phyloP scores from a whole-genome alignment of 23 tunicate species.

The Trididemnum nubilum region DNA sequence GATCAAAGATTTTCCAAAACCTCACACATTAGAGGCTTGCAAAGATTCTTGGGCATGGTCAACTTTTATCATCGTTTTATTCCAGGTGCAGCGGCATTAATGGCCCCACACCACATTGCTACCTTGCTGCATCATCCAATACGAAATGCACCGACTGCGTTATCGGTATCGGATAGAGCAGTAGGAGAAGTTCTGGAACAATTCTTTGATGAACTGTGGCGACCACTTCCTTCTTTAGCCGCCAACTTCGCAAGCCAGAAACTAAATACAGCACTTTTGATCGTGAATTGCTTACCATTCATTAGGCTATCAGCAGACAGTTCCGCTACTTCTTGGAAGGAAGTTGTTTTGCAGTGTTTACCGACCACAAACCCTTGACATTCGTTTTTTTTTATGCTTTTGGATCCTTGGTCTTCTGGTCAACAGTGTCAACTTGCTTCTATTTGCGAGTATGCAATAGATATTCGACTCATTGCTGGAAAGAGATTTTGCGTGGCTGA shows the following conservation, averaged over 20 bases:
- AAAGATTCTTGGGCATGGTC: neutral
- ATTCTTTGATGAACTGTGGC: neutral
- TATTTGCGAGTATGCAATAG: conserved; percentile 1
- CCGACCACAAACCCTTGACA: conserved; percentile 20
- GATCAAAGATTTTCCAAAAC: neutral
- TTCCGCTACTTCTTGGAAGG: conserved; percentile 4
- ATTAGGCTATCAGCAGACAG: neutral
- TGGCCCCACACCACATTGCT: neutral
- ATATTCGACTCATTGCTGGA: conserved; percentile 5
- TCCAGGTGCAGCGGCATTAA: neutral
- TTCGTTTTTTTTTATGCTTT: neutral
- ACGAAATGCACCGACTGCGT: neutral
- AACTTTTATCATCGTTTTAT: neutral
- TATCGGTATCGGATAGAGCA: neutral
- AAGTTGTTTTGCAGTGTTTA: neutral
- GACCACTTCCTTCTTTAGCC: neutral
- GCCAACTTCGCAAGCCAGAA: neutral
- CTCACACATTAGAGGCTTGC: neutral
- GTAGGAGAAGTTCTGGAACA: conserved; percentile 20
- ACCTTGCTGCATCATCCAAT: neutral
- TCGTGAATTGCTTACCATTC: neutral
- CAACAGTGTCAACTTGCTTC: conserved; percentile 17
- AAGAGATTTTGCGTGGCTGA: neutral
- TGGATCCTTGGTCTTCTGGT: neutral
- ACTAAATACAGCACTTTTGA: conserved; percentile 14